Evolutionary conservation across 1,140 invertebrate species (phyloP), one percentile per base, ranked within the genome.

Genomic region (Ctenoplectra terminalis): DNA sequence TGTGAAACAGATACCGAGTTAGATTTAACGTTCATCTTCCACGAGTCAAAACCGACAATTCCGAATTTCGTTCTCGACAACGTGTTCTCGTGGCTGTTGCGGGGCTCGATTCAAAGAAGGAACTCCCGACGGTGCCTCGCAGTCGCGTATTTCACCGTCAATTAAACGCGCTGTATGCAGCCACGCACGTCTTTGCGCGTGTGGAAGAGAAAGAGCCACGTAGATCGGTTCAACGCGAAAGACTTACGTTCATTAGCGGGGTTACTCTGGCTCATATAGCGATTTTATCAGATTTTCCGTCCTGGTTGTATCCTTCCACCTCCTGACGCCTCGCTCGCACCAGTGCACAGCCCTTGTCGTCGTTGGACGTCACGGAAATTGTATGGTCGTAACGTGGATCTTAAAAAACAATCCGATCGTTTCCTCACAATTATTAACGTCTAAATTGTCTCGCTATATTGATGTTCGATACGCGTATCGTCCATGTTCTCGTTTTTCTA

Each of bases 251-350:
- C 89, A 89, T 91, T 91, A 92, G 84, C 81, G 75, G 66, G 58
- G 50, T 50, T 74, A 54, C 77, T 48, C 69, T 64, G 79, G 20
- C 72, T 86, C 81, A 61, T 70, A 69, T 61, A 56, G 63, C 82
- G 89, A 91, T 91, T 87, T 90, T 87, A 92, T 91, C 90, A 85
- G 74, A 81, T 89, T 90, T 90, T 74, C 84, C 84, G 54, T 78
- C 78, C 66, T 72, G 80, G 43, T 83, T 67, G 77, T 85, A 84
- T 81, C 70, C 82, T 84, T 80, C 77, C 71, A 61, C 52, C 83
- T 73, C 69, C 79, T 69, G 54, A 69, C 52, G 67, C 67, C 37
- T 48, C 26, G 66, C 34, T 61, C 48, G 40, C 52, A 54, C 77
- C 8, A 64, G 2, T 26, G 34, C 26, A 17, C 37, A 23, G n/a